Conservation (phyloP, 2,888 invertebrate genomes). For the Mimumesa dahlbomi region DNA sequence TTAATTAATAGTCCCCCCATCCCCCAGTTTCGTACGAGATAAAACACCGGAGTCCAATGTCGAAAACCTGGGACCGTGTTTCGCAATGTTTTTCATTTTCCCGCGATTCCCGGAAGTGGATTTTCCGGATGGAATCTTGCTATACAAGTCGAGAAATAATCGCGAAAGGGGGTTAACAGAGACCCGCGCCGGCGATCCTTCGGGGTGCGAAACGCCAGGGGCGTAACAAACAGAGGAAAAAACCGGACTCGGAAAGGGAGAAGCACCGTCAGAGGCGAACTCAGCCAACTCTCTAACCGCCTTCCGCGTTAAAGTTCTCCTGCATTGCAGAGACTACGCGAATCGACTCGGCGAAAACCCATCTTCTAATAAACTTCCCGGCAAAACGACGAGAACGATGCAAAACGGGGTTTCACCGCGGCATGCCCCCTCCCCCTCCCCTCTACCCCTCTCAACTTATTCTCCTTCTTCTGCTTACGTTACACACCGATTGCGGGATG, state of each 20-base stretch:
- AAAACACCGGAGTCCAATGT: too few species aligned
- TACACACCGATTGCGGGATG: slow-evolving; percentile 6
- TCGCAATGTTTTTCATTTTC: neutral
- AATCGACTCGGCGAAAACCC: slow-evolving; percentile 41
- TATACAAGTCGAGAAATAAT: slow-evolving; percentile 26
- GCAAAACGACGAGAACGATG: slow-evolving; percentile 47
- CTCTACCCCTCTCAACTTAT: neutral
- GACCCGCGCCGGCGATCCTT: slow-evolving; percentile 7
- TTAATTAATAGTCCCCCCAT: too few species aligned
- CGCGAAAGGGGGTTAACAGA: slow-evolving; percentile 8
- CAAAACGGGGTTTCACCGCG: slow-evolving; percentile 36
- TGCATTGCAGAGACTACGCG: slow-evolving; percentile 42
- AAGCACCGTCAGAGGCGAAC: slow-evolving; percentile 17
- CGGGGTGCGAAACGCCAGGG: neutral
- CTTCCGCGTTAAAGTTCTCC: slow-evolving; percentile 39
- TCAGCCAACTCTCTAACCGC: slow-evolving; percentile 11
- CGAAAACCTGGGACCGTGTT: too few species aligned
- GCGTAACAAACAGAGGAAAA: slow-evolving; percentile 2
- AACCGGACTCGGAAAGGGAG: neutral
- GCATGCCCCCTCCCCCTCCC: too few species aligned
- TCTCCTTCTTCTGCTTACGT: slow-evolving; percentile 15
- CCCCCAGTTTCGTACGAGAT: too few species aligned
- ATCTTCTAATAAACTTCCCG: slow-evolving; percentile 62
- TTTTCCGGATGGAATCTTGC: slow-evolving; percentile 20
- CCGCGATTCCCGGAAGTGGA: slow-evolving; percentile 7